Base-by-base conservation (phyloP, 37 sponge, comb jelly and placozoan species). In the Tethya wilhelma region DNA sequence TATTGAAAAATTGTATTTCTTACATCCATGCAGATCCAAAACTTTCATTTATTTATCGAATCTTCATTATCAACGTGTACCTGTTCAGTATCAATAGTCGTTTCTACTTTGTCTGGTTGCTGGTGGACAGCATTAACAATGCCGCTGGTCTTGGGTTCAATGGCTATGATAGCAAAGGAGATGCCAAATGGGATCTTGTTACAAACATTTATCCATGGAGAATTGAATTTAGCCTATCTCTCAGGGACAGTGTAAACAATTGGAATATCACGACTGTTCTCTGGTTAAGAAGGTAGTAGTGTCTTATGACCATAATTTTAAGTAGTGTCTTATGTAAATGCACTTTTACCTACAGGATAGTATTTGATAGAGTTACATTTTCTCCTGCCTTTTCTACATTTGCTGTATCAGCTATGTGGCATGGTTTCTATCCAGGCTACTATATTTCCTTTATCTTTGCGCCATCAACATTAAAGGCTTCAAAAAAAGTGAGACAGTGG, bases 351-450 rank as follows among this genome's bases (percentile, higher is more conserved):
- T 58, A 38, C 33, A 75, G 75, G 74, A 44, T 45, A 63, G 64
- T 72, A 38, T 82, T 46, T 63, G 82, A 69, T 22, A 29, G 80
- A 8, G 58, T 19, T 2, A 0, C 39, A 4, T 19, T 57, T 34
- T 11, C 28, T 20, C 90, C 93, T 12, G 84, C 71, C 9, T 6
- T 85, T 30, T 36, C 63, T 59, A 89, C 90, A 19, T 96, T 83
- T 46, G 42, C 85, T 30, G 65, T 92, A 23, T 96, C 96, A 0
- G 93, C 96, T 31, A 40, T 60, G 25, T 96, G 96, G 96, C 96
- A 96, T 43, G 96, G 96, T 39, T 89, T 96, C 80, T 96, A 96
- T 64, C 93, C 93, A 31, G 88, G 90, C 28, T 96, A 96, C 81
- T 90, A 95, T 62, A 38, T 86, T 58, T 79, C 80, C 62, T 88